Base-by-base conservation (phyloP, 2,888 invertebrate species). In the Lamellibrachia satsuma region DNA sequence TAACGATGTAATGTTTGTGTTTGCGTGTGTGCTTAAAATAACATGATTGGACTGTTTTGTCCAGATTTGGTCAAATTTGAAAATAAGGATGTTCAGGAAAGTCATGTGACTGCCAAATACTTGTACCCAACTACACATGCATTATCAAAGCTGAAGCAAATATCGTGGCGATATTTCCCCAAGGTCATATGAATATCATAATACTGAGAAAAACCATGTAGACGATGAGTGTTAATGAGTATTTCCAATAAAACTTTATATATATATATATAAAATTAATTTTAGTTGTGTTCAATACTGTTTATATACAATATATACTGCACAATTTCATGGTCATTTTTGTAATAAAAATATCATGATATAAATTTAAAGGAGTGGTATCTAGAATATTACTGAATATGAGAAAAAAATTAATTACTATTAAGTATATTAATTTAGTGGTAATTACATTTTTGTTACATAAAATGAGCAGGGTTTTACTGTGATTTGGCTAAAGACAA, bases 1-100 rank as follows among this genome's bases (percentile, higher is more conserved):
- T 75, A 75, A 75, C 75, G 9, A 3, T 55, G 55, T 55, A 55
- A 55, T 9, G 15, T 60, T 22, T 75, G 75, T 75, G 75, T 75
- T 75, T 75, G 75, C n/a, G 75, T 75, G 75, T 75, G 75, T n/a
- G 22, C 75, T 75, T 75, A 75, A 75, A 22, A n/a, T 75, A 75
- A 75, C 75, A 22, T 55, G 0, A 22, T 22, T 60, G 60, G 22
- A 22, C 60, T 60, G 60, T 60, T 60, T 60, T 15, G 60, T 60
- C 60, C 15, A 60, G 60, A 15, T 60, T 60, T 60, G 60, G 75
- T 75, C 15, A 22, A 75, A n/a, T 75, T 22, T 15, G n/a, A 22
- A 75, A 6, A 22, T 15, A 57, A 75, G 75, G 22, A 75, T 75
- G 75, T 75, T 22, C 75, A 75, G 11, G 15, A n/a, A 22, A 75